Percentiles rank a stretch among this genome's conserved stretches.
These are phyloP conservation scores for Sylvietta virens DNA, from an alignment of 2,113 vertebrate species.

Conservation along the genomic window DNA sequence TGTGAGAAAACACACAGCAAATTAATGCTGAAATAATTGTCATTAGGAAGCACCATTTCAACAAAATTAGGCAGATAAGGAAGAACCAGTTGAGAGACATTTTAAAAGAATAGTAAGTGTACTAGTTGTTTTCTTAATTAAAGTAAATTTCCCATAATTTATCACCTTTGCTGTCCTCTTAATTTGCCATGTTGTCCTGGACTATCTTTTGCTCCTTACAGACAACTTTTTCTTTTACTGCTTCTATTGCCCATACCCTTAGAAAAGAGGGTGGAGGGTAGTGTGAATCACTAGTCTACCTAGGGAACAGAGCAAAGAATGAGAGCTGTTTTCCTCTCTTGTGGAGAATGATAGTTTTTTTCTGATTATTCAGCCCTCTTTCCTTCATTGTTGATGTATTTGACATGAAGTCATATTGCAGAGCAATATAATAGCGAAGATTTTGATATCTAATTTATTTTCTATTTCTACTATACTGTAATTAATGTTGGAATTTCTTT, in stretches of 20 bases:
- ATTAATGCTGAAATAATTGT: background rate
- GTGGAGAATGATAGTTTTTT: background rate
- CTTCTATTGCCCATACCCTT: background rate
- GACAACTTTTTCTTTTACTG: background rate
- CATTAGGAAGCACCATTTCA: background rate
- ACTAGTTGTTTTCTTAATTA: background rate
- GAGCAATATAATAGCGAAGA: background rate
- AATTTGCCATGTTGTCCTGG: background rate
- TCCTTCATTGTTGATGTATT: background rate
- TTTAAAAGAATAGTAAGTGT: background rate
- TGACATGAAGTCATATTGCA: background rate
- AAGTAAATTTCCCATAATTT: background rate
- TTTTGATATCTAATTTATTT: background rate
- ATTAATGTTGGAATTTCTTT: background rate
- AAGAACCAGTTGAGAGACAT: background rate
- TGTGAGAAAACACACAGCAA: fast-evolving
- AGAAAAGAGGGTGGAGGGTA: background rate
- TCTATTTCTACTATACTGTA: background rate
- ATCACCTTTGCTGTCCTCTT: background rate
- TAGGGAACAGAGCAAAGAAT: background rate
- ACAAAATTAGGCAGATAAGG: background rate
- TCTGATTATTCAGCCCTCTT: background rate
- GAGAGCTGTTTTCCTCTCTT: background rate
- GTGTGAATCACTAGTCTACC: background rate
- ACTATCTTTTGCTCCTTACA: background rate